Evolutionary conservation across 2,888 invertebrate genomes (phyloP).

Genomic region (Meteorus cinctellus): DNA sequence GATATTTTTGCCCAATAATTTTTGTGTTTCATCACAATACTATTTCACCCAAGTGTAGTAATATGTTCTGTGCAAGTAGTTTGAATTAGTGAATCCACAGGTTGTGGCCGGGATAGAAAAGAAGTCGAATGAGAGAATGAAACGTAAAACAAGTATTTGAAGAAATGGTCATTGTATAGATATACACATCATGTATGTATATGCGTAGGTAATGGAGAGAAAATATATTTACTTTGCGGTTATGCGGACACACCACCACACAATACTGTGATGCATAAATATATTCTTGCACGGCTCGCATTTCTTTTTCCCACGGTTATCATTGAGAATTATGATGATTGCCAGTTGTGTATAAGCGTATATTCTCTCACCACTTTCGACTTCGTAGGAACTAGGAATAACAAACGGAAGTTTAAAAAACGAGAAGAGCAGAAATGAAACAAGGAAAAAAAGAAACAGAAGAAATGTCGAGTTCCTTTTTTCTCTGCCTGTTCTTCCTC

Average conservation of each 20-base stretch:
- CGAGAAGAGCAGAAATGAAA: not conserved
- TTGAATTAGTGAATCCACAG: slow-evolving; percentile 27
- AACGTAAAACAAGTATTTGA: not conserved
- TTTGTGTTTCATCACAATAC: too few relatives aligned
- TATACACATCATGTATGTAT: slow-evolving; percentile 15
- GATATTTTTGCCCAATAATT: too few relatives aligned
- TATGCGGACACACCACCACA: slow-evolving; percentile 19
- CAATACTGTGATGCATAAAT: slow-evolving; percentile 11
- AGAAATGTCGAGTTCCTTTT: slow-evolving; percentile 1
- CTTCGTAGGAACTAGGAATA: slow-evolving; percentile 4
- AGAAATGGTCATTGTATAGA: slow-evolving; percentile 2
- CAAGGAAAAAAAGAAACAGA: not conserved
- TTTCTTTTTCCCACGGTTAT: slow-evolving; percentile 44
- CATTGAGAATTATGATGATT: slow-evolving; percentile 35
- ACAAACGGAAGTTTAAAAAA: not conserved
- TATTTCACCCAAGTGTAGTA: not conserved
- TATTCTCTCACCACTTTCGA: slow-evolving; percentile 7
- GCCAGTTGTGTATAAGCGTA: slow-evolving; percentile 9
- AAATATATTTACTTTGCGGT: slow-evolving; percentile 35
- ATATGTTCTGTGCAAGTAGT: not conserved
- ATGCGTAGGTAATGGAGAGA: not conserved
- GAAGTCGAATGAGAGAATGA: not conserved
- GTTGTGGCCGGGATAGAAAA: slow-evolving; percentile 1
- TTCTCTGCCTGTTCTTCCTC: not conserved
- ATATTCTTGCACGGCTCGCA: slow-evolving; percentile 22